Evolutionary conservation across 2,888 invertebrate species (phyloP).

Genomic region (Auanema freiburgensis): DNA sequence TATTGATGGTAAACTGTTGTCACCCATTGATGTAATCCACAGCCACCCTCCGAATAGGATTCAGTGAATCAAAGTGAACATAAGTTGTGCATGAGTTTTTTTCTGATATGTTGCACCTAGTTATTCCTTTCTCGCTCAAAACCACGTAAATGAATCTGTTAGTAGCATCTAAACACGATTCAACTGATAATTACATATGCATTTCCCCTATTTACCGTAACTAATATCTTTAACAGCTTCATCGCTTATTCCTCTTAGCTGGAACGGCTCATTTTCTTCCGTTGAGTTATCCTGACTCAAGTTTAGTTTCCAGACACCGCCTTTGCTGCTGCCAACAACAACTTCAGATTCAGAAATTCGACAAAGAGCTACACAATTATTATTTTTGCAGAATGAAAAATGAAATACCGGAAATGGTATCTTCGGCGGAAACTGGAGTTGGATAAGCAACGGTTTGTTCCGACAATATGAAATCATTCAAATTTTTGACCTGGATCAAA

Average conservation of each 20-base stretch:
- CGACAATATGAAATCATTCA: constrained; percentile 50
- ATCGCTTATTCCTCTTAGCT: constrained; percentile 8
- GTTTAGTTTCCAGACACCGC: constrained; percentile 25
- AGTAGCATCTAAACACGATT: constrained; percentile 25
- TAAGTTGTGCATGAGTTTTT: constrained; percentile 31
- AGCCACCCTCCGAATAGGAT: constrained; percentile 48
- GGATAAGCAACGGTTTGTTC: constrained; percentile 45
- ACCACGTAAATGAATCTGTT: constrained; percentile 37
- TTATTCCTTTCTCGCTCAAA: constrained; percentile 37
- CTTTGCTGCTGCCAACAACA: constrained; percentile 36
- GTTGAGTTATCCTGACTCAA: constrained; percentile 15
- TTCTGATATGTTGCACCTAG: constrained; percentile 19
- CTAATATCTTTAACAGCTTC: constrained; percentile 7
- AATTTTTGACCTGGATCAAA: constrained; percentile 36
- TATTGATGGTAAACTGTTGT: constrained; percentile 6
- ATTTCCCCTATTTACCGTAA: neutral
- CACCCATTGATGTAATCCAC: constrained; percentile 56
- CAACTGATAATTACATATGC: neutral
- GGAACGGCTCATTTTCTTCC: constrained; percentile 6
- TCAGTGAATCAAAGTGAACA: constrained; percentile 29
- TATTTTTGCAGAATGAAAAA: constrained; percentile 6
- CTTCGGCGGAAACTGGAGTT: constrained; percentile 38
- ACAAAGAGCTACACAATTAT: constrained; percentile 6
- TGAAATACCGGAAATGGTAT: constrained; percentile 43
- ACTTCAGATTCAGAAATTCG: constrained; percentile 21